Evolutionary conservation across 2,113 vertebrate genomes (phyloP).

Genomic region (Rallus limicola): DNA sequence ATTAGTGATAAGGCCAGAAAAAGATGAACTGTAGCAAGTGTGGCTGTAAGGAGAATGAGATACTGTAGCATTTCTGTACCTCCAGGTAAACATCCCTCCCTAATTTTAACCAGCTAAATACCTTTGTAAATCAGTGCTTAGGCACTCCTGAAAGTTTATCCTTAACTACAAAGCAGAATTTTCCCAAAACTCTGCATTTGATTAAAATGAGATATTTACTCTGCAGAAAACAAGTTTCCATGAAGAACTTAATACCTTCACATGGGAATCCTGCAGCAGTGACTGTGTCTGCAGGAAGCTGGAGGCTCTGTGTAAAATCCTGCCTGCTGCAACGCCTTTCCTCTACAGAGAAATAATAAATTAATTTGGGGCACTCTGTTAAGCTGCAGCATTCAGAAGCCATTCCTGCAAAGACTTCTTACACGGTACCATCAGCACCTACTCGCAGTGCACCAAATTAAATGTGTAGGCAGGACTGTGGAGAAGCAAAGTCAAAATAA

Average conservation of each 20-base stretch:
- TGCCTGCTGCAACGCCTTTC: background rate
- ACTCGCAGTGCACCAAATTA: background rate
- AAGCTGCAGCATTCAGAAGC: background rate
- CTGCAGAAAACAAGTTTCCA: background rate
- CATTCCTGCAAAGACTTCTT: background rate
- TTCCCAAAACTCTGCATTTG: background rate
- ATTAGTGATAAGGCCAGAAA: background rate
- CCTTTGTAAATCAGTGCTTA: background rate
- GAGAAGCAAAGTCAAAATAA: conserved; percentile 13
- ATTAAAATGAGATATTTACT: background rate
- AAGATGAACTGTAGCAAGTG: background rate
- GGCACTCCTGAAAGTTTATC: background rate
- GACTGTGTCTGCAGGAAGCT: background rate
- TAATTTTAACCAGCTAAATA: background rate
- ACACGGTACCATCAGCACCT: background rate
- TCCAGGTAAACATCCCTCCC: background rate
- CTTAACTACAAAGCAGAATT: background rate
- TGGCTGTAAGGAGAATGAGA: background rate
- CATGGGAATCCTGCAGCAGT: background rate
- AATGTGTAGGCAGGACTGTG: background rate
- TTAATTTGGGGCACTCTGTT: background rate
- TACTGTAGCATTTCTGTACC: background rate
- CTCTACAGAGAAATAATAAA: background rate
- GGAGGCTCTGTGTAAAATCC: background rate
- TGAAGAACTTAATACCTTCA: background rate